Percentiles rank a stretch among this genome's conserved stretches.
phyloP scores from a whole-genome alignment of 1,140 invertebrate species.

The Whitmania pigra region DNA sequence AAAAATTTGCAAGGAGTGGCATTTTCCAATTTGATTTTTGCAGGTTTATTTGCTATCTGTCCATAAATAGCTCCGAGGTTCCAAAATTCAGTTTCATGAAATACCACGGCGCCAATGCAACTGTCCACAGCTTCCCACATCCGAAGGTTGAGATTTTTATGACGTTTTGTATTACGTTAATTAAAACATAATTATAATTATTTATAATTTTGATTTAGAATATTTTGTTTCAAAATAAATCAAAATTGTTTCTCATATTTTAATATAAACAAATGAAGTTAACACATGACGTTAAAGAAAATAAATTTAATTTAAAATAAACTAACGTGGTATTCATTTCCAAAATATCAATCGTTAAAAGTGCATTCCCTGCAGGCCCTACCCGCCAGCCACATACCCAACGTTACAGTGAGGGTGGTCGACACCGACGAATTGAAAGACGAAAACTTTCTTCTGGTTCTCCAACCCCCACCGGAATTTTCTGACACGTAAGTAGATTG shows the following conservation, averaged over 20 bases:
- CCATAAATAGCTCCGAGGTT: not conserved
- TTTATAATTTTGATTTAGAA: not conserved
- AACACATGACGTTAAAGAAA: too few relatives aligned
- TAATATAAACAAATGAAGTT: too few relatives aligned
- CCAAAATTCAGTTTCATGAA: not conserved
- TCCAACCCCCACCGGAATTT: not conserved
- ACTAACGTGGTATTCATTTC: too few relatives aligned
- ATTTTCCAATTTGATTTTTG: too few relatives aligned
- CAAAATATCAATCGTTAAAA: too few relatives aligned
- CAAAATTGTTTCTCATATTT: too few relatives aligned
- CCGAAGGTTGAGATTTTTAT: not conserved
- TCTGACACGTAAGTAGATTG: not conserved
- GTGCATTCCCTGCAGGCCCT: not conserved
- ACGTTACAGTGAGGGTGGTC: not conserved
- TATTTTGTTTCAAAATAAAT: constrained; percentile 3
- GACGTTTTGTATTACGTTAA: too few relatives aligned
- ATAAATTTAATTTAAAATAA: too few relatives aligned
- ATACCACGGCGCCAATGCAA: not conserved
- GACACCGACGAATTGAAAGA: constrained; percentile 9
- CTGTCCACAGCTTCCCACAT: not conserved
- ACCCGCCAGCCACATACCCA: not conserved
- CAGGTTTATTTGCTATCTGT: not conserved
- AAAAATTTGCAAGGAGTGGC: too few relatives aligned
- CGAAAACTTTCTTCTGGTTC: not conserved
- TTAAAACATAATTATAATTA: too few relatives aligned